Base-by-base conservation (phyloP, 2,888 invertebrate genomes). In the Diarsia dahlii region DNA sequence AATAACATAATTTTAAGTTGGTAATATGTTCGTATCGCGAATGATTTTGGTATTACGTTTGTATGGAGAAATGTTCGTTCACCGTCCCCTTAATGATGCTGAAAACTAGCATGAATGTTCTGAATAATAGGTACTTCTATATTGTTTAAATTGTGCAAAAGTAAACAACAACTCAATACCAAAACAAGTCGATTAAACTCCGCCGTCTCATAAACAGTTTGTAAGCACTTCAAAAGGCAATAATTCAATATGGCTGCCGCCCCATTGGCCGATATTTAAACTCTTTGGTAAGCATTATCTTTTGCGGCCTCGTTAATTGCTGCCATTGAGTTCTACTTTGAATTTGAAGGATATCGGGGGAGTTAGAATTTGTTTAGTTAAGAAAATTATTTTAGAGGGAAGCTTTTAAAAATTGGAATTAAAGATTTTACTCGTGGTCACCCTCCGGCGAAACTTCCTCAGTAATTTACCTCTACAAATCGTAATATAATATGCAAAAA, bases 201-300 rank as follows among this genome's bases (percentile, higher is more conserved):
- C 70, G 63, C 80, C 80, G 79, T 82, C 68, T 80, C 74, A 71
- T 34, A 78, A 77, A 72, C 80, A 74, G 64, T 80, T 71, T 81
- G 74, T 54, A 68, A 76, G 78, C 20, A 71, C 78, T 82, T 78
- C 78, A 82, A 82, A 78, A 64, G 74, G 72, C 80, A 84, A 86
- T 89, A 83, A 85, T 81, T 89, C 87, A 89, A 88, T 87, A 90
- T 88, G 89, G 87, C 82, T 71, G 65, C 82, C 72, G 63, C 70
- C 69, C 68, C 84, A 87, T 86, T 87, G 76, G 81, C 81, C 71
- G 70, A 82, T 87, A 87, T 80, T 84, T 85, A 79, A 87, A 89
- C 88, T 86, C 86, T 88, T 87, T 76, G 78, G 84, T 74, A 78
- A 83, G 71, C 46, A 84, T 84, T 84, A 80, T 84, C 74, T 84